These are phyloP conservation scores for Cheilosia vulpina DNA, from an alignment of 2,888 invertebrate genomes.

Conservation along the genomic window DNA sequence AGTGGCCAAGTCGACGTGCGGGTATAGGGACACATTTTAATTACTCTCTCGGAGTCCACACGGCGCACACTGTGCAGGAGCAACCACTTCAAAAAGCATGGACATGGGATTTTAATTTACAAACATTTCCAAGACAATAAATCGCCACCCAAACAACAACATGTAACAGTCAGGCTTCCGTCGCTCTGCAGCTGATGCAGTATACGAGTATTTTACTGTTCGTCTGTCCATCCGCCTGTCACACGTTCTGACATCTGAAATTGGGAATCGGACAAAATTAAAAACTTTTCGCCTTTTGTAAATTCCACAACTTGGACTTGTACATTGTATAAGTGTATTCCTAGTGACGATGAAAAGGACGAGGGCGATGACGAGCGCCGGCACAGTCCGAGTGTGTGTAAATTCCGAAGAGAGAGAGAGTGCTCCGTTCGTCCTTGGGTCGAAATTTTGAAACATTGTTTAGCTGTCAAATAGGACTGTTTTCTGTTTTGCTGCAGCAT, in stretches of 20 bases:
- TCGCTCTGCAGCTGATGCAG: slow-evolving; percentile 22
- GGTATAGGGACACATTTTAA: slow-evolving; percentile 63
- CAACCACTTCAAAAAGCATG: slow-evolving; percentile 72
- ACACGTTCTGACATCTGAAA: slow-evolving; percentile 76
- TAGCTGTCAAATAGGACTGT: slow-evolving; percentile 78
- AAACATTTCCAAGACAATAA: slow-evolving; percentile 76
- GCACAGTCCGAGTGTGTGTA: slow-evolving; percentile 10
- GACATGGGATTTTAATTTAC: slow-evolving; percentile 75
- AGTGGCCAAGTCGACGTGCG: slow-evolving; percentile 27
- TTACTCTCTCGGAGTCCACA: slow-evolving; percentile 59
- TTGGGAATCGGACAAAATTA: slow-evolving; percentile 78
- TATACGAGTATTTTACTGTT: slow-evolving; percentile 40
- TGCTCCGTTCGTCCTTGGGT: slow-evolving; percentile 59
- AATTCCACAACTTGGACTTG: slow-evolving; percentile 69
- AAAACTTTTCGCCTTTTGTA: slow-evolving; percentile 76
- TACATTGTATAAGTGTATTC: slow-evolving; percentile 5
- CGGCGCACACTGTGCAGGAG: slow-evolving; percentile 11
- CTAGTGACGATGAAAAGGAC: slow-evolving; percentile 7
- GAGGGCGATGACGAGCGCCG: slow-evolving; percentile 23
- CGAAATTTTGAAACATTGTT: slow-evolving; percentile 78
- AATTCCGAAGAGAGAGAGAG: slow-evolving; percentile 19
- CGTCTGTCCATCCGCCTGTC: slow-evolving; percentile 76
- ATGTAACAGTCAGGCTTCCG: slow-evolving; percentile 1
- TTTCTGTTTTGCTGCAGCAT: slow-evolving; percentile 73
- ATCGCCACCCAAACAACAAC: slow-evolving; percentile 48